These are phyloP conservation scores for Canis aureus DNA, from an alignment of 2,113 vertebrate genomes.

Conservation along the genomic window DNA sequence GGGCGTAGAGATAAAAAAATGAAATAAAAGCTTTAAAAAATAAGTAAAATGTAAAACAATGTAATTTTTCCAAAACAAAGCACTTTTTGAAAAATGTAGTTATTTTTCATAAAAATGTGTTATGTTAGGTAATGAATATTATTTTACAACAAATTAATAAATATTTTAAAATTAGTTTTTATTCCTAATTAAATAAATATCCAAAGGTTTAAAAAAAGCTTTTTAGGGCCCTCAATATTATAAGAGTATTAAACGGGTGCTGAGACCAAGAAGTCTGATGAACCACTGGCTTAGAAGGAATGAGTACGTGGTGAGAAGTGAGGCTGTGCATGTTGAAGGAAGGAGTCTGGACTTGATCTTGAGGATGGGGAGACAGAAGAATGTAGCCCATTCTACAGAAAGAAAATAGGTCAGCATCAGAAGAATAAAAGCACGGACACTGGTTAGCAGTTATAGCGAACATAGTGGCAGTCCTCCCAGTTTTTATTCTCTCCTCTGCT, in stretches of 20 bases:
- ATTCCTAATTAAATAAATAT: conserved; percentile 19
- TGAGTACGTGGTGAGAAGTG: background rate
- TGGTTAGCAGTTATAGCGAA: background rate
- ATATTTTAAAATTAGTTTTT: background rate
- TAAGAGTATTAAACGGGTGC: background rate
- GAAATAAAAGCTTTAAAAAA: background rate
- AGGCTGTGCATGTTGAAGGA: background rate
- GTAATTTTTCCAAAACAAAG: conserved; percentile 6
- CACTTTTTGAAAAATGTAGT: background rate
- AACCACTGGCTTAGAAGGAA: background rate
- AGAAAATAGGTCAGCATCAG: background rate
- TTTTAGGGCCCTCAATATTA: background rate
- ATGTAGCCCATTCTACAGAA: background rate
- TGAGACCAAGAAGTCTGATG: background rate
- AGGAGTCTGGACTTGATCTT: background rate
- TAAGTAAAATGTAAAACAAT: background rate
- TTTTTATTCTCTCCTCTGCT: background rate
- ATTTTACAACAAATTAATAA: conserved; percentile 7
- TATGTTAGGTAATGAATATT: background rate
- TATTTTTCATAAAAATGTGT: conserved; percentile 47
- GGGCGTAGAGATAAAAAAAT: background rate
- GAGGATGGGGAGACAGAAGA: background rate
- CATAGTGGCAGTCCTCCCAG: too few species aligned
- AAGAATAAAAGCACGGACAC: background rate
- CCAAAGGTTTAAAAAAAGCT: background rate